A percentile compares a stretch with the other conserved stretches of the same genome.
These are phyloP conservation scores for Monopterus albus DNA, from an alignment of 2,113 vertebrate genomes.

Conservation along the genomic window DNA sequence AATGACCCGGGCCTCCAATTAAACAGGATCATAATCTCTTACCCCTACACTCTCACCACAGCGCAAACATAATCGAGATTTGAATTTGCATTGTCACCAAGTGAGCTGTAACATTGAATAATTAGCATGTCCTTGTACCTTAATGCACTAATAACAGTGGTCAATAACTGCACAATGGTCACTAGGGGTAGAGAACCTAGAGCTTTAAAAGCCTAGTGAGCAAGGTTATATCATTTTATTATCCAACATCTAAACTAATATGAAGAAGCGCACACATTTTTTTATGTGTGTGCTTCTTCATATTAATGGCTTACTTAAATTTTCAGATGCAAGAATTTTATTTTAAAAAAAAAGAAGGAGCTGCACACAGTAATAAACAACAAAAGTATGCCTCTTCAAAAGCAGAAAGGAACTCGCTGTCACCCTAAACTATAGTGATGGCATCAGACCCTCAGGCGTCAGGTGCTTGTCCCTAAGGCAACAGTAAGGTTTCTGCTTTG, in stretches of 20 bases:
- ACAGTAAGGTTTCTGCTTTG: slow-evolving; percentile 1
- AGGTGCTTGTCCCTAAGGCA: background rate
- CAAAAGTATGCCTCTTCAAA: slow-evolving; percentile 29
- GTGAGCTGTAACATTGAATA: slow-evolving; percentile 59
- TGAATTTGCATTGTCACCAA: slow-evolving; percentile 40
- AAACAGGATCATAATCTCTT: slow-evolving; percentile 68
- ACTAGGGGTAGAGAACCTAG: background rate
- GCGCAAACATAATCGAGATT: slow-evolving; percentile 75
- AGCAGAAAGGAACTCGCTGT: background rate
- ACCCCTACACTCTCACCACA: slow-evolving; percentile 33
- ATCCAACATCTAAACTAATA: background rate
- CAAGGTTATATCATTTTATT: no score
- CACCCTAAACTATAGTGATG: background rate
- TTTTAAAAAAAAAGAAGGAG: no score
- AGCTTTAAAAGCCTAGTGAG: slow-evolving; percentile 24
- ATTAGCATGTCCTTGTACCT: slow-evolving; percentile 11
- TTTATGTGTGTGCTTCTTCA: no score
- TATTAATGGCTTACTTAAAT: background rate
- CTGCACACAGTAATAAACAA: slow-evolving; percentile 3
- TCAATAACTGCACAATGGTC: slow-evolving; percentile 24
- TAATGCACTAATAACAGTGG: slow-evolving; percentile 15
- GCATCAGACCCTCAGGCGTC: slow-evolving; percentile 17
- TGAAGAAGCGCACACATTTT: no score
- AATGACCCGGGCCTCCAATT: slow-evolving; percentile 64
- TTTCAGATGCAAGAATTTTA: slow-evolving; percentile 24